Conservation (phyloP, 2,797 vertebrate genomes). For the Macroramphosus scolopax region DNA sequence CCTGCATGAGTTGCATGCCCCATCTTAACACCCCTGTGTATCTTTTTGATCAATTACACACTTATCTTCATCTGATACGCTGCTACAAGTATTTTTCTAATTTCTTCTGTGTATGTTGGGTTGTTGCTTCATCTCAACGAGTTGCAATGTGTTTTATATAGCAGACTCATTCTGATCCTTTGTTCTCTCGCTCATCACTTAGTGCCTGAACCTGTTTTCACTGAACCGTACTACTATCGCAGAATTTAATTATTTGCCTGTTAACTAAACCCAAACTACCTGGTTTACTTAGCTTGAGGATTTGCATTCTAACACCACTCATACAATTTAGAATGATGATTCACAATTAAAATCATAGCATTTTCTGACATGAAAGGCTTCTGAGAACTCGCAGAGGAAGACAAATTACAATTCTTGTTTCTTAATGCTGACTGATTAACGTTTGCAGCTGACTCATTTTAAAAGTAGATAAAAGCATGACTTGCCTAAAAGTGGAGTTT, state of each 20-base stretch:
- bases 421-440: no score
- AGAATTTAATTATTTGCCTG: no score
- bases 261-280: no score
- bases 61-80: constrained; percentile 22
- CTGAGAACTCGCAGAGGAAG: no score
- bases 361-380: no score
- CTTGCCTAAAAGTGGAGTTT: no score
- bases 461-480: no score
- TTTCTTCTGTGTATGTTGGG: constrained; percentile 3
- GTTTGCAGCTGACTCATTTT: no score
- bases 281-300: background rate
- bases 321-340: background rate
- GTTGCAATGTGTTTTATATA: background rate
- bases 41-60: constrained; percentile 10
- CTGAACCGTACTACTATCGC: no score
- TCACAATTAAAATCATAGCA: no score
- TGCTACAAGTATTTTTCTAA: constrained; percentile 14
- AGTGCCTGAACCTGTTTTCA: constrained; percentile 28
- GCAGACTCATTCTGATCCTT: constrained; percentile 24
- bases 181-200: constrained; percentile 27
- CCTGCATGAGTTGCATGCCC: constrained; percentile 55
- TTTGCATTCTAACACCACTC: no score
- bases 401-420: no score
- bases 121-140: constrained; percentile 19
- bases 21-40: constrained; percentile 25